Evolutionary conservation across 2,888 invertebrate genomes (phyloP).

Genomic region (Drosophila affinis): DNA sequence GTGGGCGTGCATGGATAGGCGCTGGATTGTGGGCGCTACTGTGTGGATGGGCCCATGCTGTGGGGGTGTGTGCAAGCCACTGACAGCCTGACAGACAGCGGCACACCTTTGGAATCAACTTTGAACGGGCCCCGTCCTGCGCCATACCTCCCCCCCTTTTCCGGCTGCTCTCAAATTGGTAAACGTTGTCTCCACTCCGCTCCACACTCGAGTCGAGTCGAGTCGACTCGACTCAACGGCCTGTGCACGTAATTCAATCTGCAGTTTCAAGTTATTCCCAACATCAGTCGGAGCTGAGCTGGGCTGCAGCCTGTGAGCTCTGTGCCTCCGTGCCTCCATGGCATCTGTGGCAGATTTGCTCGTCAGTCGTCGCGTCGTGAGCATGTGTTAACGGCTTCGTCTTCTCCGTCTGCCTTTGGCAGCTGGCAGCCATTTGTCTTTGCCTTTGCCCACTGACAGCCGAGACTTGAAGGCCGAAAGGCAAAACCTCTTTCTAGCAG

Average conservation of each 20-base stretch:
- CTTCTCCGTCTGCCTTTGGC: conserved; percentile 41
- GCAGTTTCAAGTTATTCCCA: conserved; percentile 62
- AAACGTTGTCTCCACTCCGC: neutral
- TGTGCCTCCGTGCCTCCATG: neutral
- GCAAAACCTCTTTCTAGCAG: conserved; percentile 17
- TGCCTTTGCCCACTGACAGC: conserved; percentile 31
- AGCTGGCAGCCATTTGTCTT: conserved; percentile 38
- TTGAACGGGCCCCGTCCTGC: conserved; percentile 31
- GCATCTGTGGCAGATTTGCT: conserved; percentile 43
- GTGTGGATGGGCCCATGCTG: conserved; percentile 3
- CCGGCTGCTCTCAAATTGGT: neutral
- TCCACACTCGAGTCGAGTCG: conserved; percentile 16
- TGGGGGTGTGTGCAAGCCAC: conserved; percentile 33
- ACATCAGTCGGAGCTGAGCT: conserved; percentile 2
- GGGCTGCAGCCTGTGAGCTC: conserved; percentile 30
- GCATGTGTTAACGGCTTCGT: conserved; percentile 67
- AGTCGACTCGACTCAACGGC: conserved; percentile 38
- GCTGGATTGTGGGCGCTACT: conserved; percentile 8
- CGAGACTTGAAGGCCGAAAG: conserved; percentile 30
- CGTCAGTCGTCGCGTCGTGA: conserved; percentile 48
- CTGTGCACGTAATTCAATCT: conserved; percentile 69
- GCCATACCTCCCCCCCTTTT: neutral
- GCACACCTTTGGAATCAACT: conserved; percentile 69
- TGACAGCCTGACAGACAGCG: conserved; percentile 72
- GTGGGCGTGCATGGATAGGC: conserved; percentile 9